These are phyloP conservation scores for Prietella phreatophila DNA, from an alignment of 2,113 vertebrate genomes.

Conservation along the genomic window DNA sequence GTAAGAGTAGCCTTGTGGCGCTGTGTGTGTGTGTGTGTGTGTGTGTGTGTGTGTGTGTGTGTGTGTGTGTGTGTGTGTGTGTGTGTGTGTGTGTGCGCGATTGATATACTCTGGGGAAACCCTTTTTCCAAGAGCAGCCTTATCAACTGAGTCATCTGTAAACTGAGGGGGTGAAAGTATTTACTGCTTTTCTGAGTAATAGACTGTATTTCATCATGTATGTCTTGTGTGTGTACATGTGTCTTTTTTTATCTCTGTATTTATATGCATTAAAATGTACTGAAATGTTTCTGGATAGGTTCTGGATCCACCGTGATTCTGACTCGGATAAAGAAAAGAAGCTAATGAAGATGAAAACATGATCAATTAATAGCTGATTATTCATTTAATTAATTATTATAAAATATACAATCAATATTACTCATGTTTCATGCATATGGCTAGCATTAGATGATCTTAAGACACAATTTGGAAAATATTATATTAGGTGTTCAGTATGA, in stretches of 20 bases:
- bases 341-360: background rate
- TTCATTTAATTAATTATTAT: background rate
- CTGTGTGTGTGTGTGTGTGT: background rate
- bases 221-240: constrained; percentile 8
- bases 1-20: constrained; percentile 22
- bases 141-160: constrained; percentile 53
- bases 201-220: background rate
- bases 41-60: constrained; percentile 16
- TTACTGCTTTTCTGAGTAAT: constrained; percentile 34
- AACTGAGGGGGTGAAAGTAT: constrained; percentile 37
- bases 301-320: background rate
- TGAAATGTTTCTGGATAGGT: background rate
- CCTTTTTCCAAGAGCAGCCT: constrained; percentile 40
- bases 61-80: constrained; percentile 6
- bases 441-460: background rate
- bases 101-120: constrained; percentile 45
- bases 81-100: constrained; percentile 12
- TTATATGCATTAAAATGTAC: background rate
- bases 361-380: background rate
- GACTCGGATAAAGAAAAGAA: background rate
- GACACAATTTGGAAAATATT: background rate
- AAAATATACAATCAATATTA: background rate
- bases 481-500: background rate
- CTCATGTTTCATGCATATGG: background rate
- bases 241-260: background rate